Base-by-base conservation (phyloP, 2,797 vertebrate genomes). In the Diceros bicornis region DNA sequence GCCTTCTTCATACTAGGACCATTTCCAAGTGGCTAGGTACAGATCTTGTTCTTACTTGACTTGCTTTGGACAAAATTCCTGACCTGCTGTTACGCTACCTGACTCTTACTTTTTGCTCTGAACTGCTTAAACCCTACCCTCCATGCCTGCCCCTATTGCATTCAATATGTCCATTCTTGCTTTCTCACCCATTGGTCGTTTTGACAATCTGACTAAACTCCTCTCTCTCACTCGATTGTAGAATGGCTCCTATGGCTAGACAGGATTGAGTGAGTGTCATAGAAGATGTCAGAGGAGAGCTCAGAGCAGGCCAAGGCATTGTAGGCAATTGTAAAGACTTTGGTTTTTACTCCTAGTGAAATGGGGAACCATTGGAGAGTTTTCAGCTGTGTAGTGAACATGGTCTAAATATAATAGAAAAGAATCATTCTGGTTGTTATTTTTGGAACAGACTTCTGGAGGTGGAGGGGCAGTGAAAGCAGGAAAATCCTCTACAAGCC, bases 21-120 rank as follows among this genome's bases (percentile, higher is more conserved):
- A 27, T 62, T 89, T 97, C 94, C 94, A 96, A 71, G 64, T 27
- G 74, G 8, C 52, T 86, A 6, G 44, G 5, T 50, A 25, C 0
- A 88, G 47, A 50, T 94, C 52, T 66, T 84, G 52, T 64, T 93
- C 44, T 78, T 64, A 69, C 52, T 95, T 96, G 90, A 21, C 96
- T 68, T 86, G 57, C 69, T 97, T 89, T 59, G 72, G 29, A 94
- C 17, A 83, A 59, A 95, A 92, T 94, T 64, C 23, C 44, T 52
- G n/a, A 85, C 20, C 84, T 66, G 16, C n/a, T 77, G 7, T 34
- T 47, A 29, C 18, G 78, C 57, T 71, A 18, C 4, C 44, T 57
- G 52, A 52, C 44, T 55, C 52, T 75, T 66, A 44, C 1, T 11
- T 74, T 59, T 68, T 82, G 4, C 3, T 23, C 32, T 59, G 1